phyloP scores from a whole-genome alignment of 2,113 vertebrate genomes.

The Hydrolagus affinis region DNA sequence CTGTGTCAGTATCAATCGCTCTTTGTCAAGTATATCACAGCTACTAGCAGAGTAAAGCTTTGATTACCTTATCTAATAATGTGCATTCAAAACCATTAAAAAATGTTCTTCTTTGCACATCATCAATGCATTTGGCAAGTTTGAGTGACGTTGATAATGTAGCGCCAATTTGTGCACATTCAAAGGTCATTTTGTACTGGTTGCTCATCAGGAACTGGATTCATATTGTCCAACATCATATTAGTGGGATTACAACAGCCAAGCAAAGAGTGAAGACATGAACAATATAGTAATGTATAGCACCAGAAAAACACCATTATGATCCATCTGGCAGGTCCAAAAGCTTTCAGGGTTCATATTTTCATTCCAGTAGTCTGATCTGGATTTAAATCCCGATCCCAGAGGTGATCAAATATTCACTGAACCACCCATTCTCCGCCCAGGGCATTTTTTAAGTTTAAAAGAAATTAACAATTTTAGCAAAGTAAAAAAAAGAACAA shows the following conservation, averaged over 20 bases:
- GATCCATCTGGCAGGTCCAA: no score
- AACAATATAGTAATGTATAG: no score
- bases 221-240: not conserved
- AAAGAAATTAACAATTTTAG: not conserved
- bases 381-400: conserved; percentile 19
- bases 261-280: not conserved
- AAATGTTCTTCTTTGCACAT: not conserved
- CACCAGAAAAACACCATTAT: no score
- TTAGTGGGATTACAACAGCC: not conserved
- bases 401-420: conserved; percentile 1
- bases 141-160: not conserved
- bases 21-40: not conserved
- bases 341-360: not conserved
- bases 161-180: not conserved
- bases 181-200: not conserved
- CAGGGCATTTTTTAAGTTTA: not conserved
- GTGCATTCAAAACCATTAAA: not conserved
- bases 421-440: not conserved
- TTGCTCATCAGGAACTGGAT: not conserved
- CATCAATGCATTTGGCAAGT: not conserved
- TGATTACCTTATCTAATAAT: not conserved
- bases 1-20: not conserved
- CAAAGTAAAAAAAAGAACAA: not conserved
- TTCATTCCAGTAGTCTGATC: not conserved
- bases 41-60: not conserved